These are phyloP conservation scores for Unio delphinus DNA, from an alignment of 2,888 invertebrate species.

Conservation along the genomic window DNA sequence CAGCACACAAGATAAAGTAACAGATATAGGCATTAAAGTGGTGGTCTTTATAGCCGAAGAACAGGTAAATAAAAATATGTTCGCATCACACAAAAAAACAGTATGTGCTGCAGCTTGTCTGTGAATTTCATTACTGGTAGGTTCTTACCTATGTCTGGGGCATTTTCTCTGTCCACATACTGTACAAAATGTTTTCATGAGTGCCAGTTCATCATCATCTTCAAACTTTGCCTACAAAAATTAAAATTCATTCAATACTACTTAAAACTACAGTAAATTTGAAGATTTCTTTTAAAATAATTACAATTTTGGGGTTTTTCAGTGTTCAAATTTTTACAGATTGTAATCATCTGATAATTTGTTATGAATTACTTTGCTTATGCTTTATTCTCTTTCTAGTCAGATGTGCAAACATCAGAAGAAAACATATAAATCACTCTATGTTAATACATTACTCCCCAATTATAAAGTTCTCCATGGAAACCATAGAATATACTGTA, in stretches of 20 bases:
- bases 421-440: too few relatives aligned
- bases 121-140: neutral
- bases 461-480: too few relatives aligned
- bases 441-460: too few relatives aligned
- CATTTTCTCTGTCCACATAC: constrained; percentile 70
- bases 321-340: too few relatives aligned
- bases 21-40: too few relatives aligned
- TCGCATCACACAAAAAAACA: neutral
- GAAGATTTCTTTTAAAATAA: neutral
- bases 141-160: constrained; percentile 66
- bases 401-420: too few relatives aligned
- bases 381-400: too few relatives aligned
- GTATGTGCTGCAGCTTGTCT: too few relatives aligned
- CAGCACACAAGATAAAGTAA: too few relatives aligned
- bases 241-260: neutral
- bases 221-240: constrained; percentile 19
- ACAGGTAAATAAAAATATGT: too few relatives aligned
- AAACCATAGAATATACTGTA: too few relatives aligned
- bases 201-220: constrained; percentile 53
- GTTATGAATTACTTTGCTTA: neutral
- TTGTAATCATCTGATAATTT: neutral
- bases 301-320: neutral
- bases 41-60: too few relatives aligned
- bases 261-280: neutral
- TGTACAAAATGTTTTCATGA: constrained; percentile 64